Conservation (phyloP, 1,140 invertebrate species). For the Chrysomallon squamiferum region DNA sequence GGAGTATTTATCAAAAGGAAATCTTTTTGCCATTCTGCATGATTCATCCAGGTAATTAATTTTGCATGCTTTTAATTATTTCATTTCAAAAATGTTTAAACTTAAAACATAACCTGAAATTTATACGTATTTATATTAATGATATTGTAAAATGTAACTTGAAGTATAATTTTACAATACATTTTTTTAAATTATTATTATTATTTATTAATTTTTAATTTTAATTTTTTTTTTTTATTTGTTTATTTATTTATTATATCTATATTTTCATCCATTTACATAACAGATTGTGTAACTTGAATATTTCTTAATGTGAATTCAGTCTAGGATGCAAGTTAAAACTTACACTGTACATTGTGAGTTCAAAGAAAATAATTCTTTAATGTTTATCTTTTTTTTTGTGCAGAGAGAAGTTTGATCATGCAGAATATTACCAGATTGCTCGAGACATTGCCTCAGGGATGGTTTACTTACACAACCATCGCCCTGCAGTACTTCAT, state of each 20-base stretch:
- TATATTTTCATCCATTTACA: no score
- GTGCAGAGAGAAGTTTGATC: constrained; percentile 36
- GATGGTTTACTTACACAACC: constrained; percentile 56
- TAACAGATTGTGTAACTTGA: no score
- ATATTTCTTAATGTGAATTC: no score
- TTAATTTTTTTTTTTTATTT: no score
- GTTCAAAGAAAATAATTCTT: no score
- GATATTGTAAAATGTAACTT: background rate
- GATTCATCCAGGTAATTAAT: constrained; percentile 35
- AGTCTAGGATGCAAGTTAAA: no score
- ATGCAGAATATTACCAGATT: constrained; percentile 51
- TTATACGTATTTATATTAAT: background rate
- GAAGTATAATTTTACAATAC: background rate
- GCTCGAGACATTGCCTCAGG: constrained; percentile 50
- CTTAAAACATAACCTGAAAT: background rate
- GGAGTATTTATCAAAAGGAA: constrained; percentile 53
- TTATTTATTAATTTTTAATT: no score
- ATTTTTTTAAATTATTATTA: background rate
- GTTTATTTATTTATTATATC: no score
- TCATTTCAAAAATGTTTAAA: background rate
- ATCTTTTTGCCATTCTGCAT: constrained; percentile 45
- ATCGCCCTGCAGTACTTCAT: constrained; percentile 52
- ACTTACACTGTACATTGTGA: no score
- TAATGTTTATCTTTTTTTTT: no score
- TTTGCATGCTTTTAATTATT: background rate